These are phyloP conservation scores for Pogonocichla stellata DNA, from an alignment of 2,113 vertebrate species.

Conservation along the genomic window DNA sequence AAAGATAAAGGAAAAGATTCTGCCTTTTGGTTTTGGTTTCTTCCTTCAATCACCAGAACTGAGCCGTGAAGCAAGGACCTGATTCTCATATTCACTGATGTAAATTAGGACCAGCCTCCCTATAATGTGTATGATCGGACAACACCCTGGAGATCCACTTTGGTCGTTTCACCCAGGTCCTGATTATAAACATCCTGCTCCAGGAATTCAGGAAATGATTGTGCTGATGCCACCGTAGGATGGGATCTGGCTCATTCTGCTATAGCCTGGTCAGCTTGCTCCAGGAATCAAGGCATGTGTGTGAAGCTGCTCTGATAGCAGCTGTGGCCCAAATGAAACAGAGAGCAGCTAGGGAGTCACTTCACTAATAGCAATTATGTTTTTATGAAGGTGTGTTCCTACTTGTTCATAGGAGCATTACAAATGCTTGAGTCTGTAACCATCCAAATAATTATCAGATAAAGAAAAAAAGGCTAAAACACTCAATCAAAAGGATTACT, in stretches of 20 bases:
- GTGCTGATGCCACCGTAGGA: not conserved
- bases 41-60: not conserved
- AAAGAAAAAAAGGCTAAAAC: not conserved
- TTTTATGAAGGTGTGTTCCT: not conserved
- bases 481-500: not conserved
- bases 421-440: not conserved
- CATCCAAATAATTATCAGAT: not conserved
- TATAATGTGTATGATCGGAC: fast-evolving
- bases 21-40: not conserved
- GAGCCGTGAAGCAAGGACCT: not conserved
- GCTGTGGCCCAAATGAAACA: not conserved
- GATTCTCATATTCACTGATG: not conserved
- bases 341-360: not conserved
- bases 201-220: not conserved
- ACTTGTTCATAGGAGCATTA: not conserved
- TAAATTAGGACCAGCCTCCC: not conserved
- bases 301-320: not conserved
- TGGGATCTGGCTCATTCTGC: not conserved
- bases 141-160: not conserved
- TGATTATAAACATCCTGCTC: not conserved
- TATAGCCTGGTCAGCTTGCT: not conserved
- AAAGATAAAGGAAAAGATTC: not conserved
- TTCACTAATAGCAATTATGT: not conserved
- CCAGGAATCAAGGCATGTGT: not conserved
- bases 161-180: not conserved